Conservation (phyloP, 1,140 invertebrate species). For the Pseudoatta argentina region DNA sequence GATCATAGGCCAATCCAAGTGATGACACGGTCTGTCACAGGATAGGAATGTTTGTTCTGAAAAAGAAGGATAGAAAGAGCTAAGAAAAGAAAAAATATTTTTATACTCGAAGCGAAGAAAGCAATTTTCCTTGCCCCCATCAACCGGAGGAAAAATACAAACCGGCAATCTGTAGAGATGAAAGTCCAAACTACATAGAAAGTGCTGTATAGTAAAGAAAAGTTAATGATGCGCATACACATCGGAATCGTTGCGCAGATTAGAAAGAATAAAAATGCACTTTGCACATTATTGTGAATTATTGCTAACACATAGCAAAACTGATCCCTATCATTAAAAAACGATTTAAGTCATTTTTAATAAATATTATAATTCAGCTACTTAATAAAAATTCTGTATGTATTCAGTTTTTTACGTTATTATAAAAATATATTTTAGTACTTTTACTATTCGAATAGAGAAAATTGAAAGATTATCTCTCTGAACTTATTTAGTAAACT, state of each 20-base stretch:
- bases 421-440: not conserved
- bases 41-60: slow-evolving; percentile 90
- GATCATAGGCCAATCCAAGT: slow-evolving; percentile 93
- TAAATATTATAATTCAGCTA: not conserved
- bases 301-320: not conserved
- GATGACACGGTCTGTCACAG: slow-evolving; percentile 91
- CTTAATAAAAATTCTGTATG: not conserved
- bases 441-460: not conserved
- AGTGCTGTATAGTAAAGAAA: slow-evolving; percentile 25
- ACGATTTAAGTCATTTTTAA: not conserved
- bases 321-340: not conserved
- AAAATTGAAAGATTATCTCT: not conserved
- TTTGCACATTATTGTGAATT: not conserved
- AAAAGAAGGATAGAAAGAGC: slow-evolving; percentile 81
- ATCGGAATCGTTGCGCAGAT: not conserved
- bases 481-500: too few species aligned
- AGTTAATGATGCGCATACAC: slow-evolving; percentile 24
- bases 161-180: not conserved
- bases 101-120: slow-evolving; percentile 30
- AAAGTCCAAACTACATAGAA: slow-evolving; percentile 52
- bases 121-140: slow-evolving; percentile 18
- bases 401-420: not conserved
- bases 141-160: not conserved
- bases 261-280: slow-evolving; percentile 26
- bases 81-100: not conserved